Evolutionary conservation across 2,113 vertebrate species (phyloP).

Genomic region (Meles meles): DNA sequence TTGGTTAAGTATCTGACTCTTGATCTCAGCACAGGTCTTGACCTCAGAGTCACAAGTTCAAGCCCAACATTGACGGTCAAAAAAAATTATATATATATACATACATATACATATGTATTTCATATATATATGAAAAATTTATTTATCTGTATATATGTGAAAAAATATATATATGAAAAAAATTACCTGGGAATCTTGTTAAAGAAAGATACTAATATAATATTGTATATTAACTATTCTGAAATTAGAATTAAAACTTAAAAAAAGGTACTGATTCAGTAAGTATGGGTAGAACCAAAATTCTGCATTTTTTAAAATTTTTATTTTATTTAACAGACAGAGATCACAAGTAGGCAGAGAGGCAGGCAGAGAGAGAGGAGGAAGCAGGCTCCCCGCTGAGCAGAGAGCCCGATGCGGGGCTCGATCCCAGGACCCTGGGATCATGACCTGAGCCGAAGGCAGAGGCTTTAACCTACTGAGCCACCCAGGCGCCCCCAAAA

Average conservation of each 20-base stretch:
- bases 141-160: too few species aligned
- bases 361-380: too few species aligned
- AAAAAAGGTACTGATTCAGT: not conserved
- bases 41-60: not conserved
- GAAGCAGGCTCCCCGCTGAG: too few species aligned
- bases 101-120: too few species aligned
- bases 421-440: too few species aligned
- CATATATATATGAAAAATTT: too few species aligned
- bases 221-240: not conserved
- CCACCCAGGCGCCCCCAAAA: not conserved
- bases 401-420: too few species aligned
- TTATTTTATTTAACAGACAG: too few species aligned
- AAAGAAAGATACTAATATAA: not conserved
- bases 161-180: not conserved
- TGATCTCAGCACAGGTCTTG: not conserved
- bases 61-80: not conserved
- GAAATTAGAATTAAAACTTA: not conserved
- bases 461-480: too few species aligned
- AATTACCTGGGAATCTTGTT: not conserved
- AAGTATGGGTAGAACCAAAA: not conserved
- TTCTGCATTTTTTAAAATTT: not conserved
- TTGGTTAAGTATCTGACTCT: not conserved
- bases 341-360: too few species aligned
- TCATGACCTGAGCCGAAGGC: too few species aligned
- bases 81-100: too few species aligned